Evolutionary conservation across 1,140 invertebrate species (phyloP), one percentile per base, ranked within the genome.

Genomic region (Copidosoma floridanum): DNA sequence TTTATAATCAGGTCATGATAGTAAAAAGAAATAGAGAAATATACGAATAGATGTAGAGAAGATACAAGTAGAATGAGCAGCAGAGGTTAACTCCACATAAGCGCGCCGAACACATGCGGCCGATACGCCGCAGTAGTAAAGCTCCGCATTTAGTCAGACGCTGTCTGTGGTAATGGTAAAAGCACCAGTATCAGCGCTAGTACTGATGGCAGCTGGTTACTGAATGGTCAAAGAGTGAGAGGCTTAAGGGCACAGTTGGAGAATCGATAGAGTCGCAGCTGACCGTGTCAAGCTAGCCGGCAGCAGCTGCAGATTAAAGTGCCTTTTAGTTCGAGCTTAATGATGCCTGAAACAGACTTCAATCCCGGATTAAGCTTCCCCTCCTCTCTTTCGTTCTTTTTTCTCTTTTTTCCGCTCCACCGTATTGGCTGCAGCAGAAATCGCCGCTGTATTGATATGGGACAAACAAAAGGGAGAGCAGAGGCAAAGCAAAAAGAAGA

Each of bases 281-380:
- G 38, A 72, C 71, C 69, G 68, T 70, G 68, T 74, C 67, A 71
- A 71, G 29, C 38, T 10, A 11, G 38, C 67, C 67, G 66, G 64
- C 66, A 66, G 60, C 67, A 66, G 64, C 66, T 66, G 60, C 66
- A 69, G 67, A 70, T 75, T 72, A 69, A 72, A 68, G 61, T 73
- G 71, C 72, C 72, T 75, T 76, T 79, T 76, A 70, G 70, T 72
- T 68, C 68, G 37, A 65, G 68, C 68, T 75, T 79, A 79, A 77
- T 77, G 74, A 72, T 66, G 70, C 75, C 69, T 72, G 69, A 72
- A 76, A 61, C 67, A 65, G 61, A 65, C 68, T 74, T 75, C 76
- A 77, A 79, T 79, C 74, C 65, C 63, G 70, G 74, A 77, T 79
- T 77, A 79, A 71, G 57, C 20, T 57, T 38, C 20, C 41, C 38